Evolutionary conservation across 2,888 invertebrate genomes (phyloP).

Genomic region (Biston stratarius): DNA sequence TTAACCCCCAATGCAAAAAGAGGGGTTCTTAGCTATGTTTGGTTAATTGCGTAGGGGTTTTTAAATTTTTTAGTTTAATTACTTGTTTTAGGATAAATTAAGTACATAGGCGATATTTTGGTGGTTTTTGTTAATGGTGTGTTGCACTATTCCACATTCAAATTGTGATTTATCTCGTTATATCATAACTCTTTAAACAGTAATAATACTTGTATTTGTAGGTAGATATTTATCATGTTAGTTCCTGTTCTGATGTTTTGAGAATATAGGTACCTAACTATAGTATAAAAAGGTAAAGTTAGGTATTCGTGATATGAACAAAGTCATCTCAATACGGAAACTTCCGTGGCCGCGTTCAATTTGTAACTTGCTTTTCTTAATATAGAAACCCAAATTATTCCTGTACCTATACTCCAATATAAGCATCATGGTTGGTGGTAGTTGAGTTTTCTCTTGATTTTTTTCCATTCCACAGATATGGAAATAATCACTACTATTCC

Average conservation of each 20-base stretch:
- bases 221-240: background rate
- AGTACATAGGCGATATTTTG: background rate
- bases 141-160: slow-evolving; percentile 11
- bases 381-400: background rate
- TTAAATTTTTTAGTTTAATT: too few species aligned
- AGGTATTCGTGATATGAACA: background rate
- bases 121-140: slow-evolving; percentile 1
- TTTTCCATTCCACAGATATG: too few species aligned
- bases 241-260: background rate
- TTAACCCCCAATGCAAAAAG: too few species aligned
- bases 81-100: slow-evolving; percentile 3
- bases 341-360: background rate
- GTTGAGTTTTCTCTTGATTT: too few species aligned
- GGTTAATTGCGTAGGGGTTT: too few species aligned
- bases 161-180: slow-evolving; percentile 11
- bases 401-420: too few species aligned
- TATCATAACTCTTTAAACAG: slow-evolving; percentile 8
- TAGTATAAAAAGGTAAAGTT: background rate
- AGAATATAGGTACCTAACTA: background rate
- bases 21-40: too few species aligned
- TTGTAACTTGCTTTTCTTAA: background rate
- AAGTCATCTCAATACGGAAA: slow-evolving; percentile 17
- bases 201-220: background rate
- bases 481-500: too few species aligned
- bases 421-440: too few species aligned